Evolutionary conservation across 2,113 vertebrate species (phyloP), one percentile per base, ranked within the genome.

Genomic region (Hemichromis elongatus): DNA sequence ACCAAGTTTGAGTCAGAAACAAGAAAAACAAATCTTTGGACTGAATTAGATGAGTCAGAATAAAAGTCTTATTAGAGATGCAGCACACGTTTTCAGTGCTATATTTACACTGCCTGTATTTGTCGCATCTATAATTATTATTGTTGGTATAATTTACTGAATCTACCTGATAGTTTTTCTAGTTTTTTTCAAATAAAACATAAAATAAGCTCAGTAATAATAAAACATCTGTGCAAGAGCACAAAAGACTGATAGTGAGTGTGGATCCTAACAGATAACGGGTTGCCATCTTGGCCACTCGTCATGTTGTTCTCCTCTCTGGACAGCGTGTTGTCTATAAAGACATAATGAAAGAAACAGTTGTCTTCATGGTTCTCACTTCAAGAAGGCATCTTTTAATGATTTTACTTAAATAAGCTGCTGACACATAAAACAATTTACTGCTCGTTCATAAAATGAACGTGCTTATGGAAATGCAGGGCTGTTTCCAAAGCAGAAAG

Each of bases 241-340:
- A 26, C 45, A 77, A 73, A 66, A 73, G 57, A 59, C 16, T 59
- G 55, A 35, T 33, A 66, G 13, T 45, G 28, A 35, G n/a, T 40
- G 26, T 61, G 12, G 45, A 26, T 79, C 59, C 83, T 87, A 79
- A 26, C 68, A 9, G 79, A 83, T 9, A 8, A 81, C 56, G 87
- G 45, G 37, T 81, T 26, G 61, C 50, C 7, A 3, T 61, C n/a
- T 81, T n/a, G 53, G 81, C 80, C 77, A 57, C 18, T 16, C 30
- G 18, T 54, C 55, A 79, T 77, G 73, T 19, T 86, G 63, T 78
- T 88, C 63, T 57, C 56, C 52, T 55, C 18, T 80, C 14, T 77
- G 77, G n/a, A 88, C 78, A 86, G 45, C 54, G 6, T 88, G 52
- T 86, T 86, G 89, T 87, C 55, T 61, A 79, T 79, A 80, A 86